These are phyloP conservation scores for Melanostigma gelatinosum DNA, from an alignment of 2,113 vertebrate species.

Conservation along the genomic window DNA sequence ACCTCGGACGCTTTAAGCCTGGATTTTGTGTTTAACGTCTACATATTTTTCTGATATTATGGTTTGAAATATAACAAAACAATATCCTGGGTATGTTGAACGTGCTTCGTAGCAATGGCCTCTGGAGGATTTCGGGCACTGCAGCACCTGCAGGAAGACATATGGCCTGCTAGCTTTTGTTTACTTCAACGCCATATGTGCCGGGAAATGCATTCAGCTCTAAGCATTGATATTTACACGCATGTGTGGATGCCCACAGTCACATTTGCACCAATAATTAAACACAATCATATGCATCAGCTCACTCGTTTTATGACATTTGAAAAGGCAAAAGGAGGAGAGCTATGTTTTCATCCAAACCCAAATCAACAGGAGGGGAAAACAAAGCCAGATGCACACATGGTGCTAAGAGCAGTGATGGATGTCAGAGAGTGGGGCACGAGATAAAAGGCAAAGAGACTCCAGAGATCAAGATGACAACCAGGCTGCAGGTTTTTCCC, in stretches of 20 bases:
- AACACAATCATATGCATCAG: constrained; percentile 40
- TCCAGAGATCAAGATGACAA: constrained; percentile 46
- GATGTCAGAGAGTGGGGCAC: constrained; percentile 9
- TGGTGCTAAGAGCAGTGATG: constrained; percentile 32
- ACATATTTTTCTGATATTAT: neutral
- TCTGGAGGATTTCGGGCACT: neutral
- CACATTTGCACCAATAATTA: constrained; percentile 16
- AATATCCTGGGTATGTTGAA: neutral
- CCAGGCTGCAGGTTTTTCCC: constrained; percentile 22
- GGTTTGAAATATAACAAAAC: neutral
- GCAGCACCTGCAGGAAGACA: constrained; percentile 52
- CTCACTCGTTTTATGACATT: constrained; percentile 2
- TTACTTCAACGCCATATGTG: constrained; percentile 46
- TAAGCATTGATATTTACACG: constrained; percentile 14
- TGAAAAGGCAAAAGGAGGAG: constrained; percentile 1
- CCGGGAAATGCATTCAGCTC: constrained; percentile 14
- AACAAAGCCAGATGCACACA: constrained; percentile 26
- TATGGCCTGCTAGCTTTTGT: constrained; percentile 43
- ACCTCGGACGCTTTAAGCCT: neutral
- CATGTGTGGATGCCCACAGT: constrained; percentile 3
- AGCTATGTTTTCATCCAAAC: constrained; percentile 24
- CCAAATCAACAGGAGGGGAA: constrained; percentile 28
- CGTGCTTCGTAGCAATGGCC: neutral
- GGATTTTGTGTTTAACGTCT: neutral
- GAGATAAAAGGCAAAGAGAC: constrained; percentile 32